phyloP scores from a whole-genome alignment of 2,113 vertebrate genomes.

The Lagenorhynchus albirostris region DNA sequence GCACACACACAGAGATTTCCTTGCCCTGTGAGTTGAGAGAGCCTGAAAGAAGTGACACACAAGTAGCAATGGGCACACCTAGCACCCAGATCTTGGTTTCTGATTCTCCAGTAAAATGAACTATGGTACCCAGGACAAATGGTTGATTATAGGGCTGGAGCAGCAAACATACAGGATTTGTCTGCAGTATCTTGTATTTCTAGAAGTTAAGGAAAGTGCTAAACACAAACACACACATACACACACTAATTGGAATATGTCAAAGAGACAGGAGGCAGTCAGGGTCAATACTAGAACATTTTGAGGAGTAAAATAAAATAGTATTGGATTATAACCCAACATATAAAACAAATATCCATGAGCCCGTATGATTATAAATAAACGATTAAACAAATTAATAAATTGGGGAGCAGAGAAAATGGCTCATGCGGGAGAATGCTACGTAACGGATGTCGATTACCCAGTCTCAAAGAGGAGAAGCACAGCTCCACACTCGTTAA shows the following conservation, averaged over 20 bases:
- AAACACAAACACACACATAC: neutral
- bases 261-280: neutral
- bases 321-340: neutral
- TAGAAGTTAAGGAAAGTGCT: neutral
- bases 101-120: neutral
- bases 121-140: neutral
- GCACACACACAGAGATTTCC: neutral
- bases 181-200: neutral
- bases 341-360: neutral
- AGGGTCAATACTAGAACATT: neutral
- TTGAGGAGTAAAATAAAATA: neutral
- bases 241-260: fast-evolving
- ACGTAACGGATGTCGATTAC: neutral
- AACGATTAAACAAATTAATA: neutral
- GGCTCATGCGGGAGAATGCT: neutral
- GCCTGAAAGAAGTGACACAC: neutral
- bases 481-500: fast-evolving
- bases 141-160: neutral
- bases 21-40: neutral
- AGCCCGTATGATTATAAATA: neutral
- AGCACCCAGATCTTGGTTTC: neutral
- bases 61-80: neutral
- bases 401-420: neutral
- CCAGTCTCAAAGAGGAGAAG: neutral
- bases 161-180: neutral